Evolutionary conservation across 2,888 invertebrate genomes (phyloP), one percentile per base, ranked within the genome.

Genomic region (Kuschelorhynchus macadamiae): DNA sequence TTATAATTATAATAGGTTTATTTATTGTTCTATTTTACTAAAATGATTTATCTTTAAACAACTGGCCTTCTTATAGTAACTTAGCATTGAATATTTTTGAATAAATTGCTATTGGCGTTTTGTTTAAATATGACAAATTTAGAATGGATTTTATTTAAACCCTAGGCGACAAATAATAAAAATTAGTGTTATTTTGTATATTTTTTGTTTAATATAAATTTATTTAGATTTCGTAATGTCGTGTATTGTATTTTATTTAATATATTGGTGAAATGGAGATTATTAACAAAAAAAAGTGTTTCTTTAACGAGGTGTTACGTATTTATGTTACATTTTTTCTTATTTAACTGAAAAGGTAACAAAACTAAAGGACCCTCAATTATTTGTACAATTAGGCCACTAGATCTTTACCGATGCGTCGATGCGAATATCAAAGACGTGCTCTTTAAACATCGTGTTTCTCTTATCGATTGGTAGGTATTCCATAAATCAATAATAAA

Each of bases 191-290:
- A 55, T 30, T 52, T 42, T 55, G 42, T 55, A 55, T 53, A 53
- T 53, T 41, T 49, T 18, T 41, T 39, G 53, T 49, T 49, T 49
- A 49, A 25, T 30, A 49, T 46, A 36, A 36, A 36, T 36, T 36
- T 36, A 36, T 36, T 36, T 36, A 36, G 36, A 36, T 36, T 36
- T 36, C 11, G 11, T 36, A 36, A n/a, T 3, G 39, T 36, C 17
- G 11, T 52, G 52, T 52, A 52, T 20, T 52, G 18, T 39, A 20
- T 52, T 52, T 52, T 20, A 52, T 36, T 52, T 52, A 52, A 52
- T 52, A 52, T 20, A 52, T 52, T 52, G 52, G 52, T 52, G 52
- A 36, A 39, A 36, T 36, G 52, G 52, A 52, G 52, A 52, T 52
- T 52, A 52, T 52, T 52, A 20, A 36, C 4, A 25, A 36, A 39